phyloP scores from a whole-genome alignment of 2,113 vertebrate species.

The Podiceps cristatus region DNA sequence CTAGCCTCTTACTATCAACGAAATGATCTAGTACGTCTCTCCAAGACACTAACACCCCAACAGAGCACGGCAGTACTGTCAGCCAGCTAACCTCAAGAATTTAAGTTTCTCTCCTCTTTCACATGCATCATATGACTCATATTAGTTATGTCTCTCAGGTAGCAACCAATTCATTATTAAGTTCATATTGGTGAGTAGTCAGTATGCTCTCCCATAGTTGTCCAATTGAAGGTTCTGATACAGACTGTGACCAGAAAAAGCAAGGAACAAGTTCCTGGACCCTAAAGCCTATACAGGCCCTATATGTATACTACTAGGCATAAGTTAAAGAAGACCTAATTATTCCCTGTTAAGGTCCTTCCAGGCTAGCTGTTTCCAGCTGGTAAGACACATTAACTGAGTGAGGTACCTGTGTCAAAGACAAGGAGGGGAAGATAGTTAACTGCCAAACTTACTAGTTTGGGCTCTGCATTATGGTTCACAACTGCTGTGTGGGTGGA shows the following conservation, averaged over 20 bases:
- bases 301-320: accelerated
- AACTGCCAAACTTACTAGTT: background rate
- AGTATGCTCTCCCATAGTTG: background rate
- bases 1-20: background rate
- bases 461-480: background rate
- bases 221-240: background rate
- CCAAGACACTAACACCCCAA: background rate
- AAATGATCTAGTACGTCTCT: background rate
- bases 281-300: background rate
- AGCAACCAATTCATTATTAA: background rate
- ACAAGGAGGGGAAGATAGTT: background rate
- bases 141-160: background rate
- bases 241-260: background rate
- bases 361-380: background rate
- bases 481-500: background rate
- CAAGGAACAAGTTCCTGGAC: background rate
- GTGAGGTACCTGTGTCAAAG: background rate
- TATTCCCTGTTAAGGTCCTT: background rate
- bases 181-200: background rate
- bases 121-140: background rate
- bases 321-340: background rate
- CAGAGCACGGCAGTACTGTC: background rate
- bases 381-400: background rate
- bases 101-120: background rate
- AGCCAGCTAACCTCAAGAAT: background rate